Percentiles rank a stretch among this genome's conserved stretches.
Conservation (phyloP, 2,797 vertebrate genomes). For the Microctenopoma stevenorrisi region DNA sequence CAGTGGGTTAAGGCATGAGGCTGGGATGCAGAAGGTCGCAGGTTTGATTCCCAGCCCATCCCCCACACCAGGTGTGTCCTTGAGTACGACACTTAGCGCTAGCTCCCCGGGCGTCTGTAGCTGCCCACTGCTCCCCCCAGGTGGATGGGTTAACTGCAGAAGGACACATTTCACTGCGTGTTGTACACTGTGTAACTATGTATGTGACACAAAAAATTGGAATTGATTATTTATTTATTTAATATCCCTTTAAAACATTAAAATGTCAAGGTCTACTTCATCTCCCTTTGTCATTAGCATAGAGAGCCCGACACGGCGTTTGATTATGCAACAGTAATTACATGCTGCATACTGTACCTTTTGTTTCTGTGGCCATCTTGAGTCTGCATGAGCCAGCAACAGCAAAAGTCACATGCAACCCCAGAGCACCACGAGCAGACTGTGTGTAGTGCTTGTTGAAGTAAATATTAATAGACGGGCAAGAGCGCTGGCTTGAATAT, state of each 20-base stretch:
- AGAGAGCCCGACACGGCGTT: not conserved
- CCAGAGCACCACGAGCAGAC: constrained; percentile 40
- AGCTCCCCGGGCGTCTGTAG: too few species aligned
- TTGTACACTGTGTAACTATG: too few species aligned
- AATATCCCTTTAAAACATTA: not conserved
- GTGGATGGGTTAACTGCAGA: too few species aligned
- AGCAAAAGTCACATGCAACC: constrained; percentile 53
- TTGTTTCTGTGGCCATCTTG: constrained; percentile 35
- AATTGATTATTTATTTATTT: too few species aligned
- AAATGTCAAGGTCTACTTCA: not conserved
- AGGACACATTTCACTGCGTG: too few species aligned
- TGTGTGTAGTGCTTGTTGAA: constrained; percentile 50
- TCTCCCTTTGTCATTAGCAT: not conserved
- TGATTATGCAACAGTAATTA: not conserved
- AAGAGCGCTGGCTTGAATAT: constrained; percentile 68
- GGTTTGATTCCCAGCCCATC: too few species aligned
- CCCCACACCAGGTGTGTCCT: too few species aligned
- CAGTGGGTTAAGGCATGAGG: too few species aligned
- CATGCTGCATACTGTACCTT: constrained; percentile 7
- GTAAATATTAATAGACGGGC: constrained; percentile 71
- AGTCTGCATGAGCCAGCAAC: constrained; percentile 40
- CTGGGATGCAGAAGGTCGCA: too few species aligned
- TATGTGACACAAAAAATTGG: too few species aligned
- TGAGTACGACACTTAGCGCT: too few species aligned
- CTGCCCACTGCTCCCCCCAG: too few species aligned